Evolutionary conservation across 1,140 invertebrate species (phyloP).

Genomic region (Paralvinella palmiformis): DNA sequence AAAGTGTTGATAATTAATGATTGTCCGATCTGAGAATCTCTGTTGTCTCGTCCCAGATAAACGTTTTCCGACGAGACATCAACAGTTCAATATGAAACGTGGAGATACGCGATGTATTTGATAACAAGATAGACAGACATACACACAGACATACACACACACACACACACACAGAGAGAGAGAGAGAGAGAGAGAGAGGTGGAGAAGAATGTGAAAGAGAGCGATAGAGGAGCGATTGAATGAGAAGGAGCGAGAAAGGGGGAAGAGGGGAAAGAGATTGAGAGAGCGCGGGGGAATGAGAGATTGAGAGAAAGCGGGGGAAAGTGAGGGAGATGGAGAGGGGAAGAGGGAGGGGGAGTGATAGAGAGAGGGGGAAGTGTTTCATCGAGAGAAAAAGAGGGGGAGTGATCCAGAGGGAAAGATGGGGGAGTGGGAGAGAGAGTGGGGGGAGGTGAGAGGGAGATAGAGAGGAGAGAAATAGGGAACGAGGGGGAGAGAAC

Average conservation of each 20-base stretch:
- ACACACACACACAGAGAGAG: not conserved
- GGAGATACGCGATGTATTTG: too few relatives aligned
- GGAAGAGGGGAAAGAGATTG: too few relatives aligned
- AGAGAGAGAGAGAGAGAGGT: not conserved
- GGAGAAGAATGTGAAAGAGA: not conserved
- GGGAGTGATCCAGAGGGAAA: not conserved
- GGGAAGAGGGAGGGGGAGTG: not conserved
- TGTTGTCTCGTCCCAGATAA: too few relatives aligned
- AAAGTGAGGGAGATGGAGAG: not conserved
- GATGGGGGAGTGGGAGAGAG: not conserved
- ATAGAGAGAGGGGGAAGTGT: not conserved
- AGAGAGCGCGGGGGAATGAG: too few relatives aligned
- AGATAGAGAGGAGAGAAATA: not conserved
- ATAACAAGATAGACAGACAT: not conserved
- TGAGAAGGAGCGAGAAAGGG: not conserved
- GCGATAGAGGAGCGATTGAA: not conserved
- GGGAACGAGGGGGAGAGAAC: not conserved
- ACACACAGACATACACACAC: not conserved
- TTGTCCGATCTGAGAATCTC: too few relatives aligned
- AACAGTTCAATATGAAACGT: too few relatives aligned
- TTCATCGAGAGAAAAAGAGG: not conserved
- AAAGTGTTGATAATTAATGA: too few relatives aligned
- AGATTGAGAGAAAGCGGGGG: not conserved
- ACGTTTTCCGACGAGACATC: too few relatives aligned
- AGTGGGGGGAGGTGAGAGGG: too few relatives aligned